Base-by-base conservation (phyloP, 64 coral and sea anemone species). In the Porites lutea region DNA sequence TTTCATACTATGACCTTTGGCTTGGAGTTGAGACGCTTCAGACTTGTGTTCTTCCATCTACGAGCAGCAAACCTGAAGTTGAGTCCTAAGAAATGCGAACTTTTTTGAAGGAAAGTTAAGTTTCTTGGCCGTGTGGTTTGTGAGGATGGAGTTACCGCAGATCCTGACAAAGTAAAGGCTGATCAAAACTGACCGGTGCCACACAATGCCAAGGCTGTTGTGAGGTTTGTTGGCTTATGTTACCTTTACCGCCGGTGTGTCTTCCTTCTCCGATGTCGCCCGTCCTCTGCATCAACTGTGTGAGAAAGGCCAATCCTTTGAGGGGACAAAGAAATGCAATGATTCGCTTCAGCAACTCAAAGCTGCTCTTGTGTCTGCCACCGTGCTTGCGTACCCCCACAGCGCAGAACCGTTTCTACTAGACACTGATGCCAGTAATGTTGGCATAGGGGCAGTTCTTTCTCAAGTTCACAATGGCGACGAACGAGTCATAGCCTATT, bases 31-130 rank as follows among this genome's bases (percentile, higher is more conserved):
- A 6, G 16, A 44, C 54, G 59, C 20, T 21, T 78, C 3, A 78
- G 43, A 7, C 71, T 63, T 48, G 59, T 89, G 14, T 78, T 89
- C 50, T 59, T 21, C 37, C 14, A 45, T 54, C 15, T 89, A 52
- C 7, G 23, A 15, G 16, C 37, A 87, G 83, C 64, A 12, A 59
- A 87, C 67, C 66, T 69, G 66, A 87, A 66, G 60, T 71, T 66
- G 45, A 68, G 19, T 23, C 87, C 93, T 18, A 52, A 81, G n/a
- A 88, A 93, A 48, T 93, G 84, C 48, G 83, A 80, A 18, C 57
- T 94, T 22, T 76, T 94, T 16, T 2, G 71, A 50, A 0, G 53
- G 46, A 77, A 44, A 44, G 81, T 86, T 5, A 73, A 21, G 11
- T 92, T 75, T 45, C 63, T 92, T 2, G 90, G 90, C 75, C 90